Base-by-base conservation (phyloP, 2,888 invertebrate species). In the Philereme vetulata region DNA sequence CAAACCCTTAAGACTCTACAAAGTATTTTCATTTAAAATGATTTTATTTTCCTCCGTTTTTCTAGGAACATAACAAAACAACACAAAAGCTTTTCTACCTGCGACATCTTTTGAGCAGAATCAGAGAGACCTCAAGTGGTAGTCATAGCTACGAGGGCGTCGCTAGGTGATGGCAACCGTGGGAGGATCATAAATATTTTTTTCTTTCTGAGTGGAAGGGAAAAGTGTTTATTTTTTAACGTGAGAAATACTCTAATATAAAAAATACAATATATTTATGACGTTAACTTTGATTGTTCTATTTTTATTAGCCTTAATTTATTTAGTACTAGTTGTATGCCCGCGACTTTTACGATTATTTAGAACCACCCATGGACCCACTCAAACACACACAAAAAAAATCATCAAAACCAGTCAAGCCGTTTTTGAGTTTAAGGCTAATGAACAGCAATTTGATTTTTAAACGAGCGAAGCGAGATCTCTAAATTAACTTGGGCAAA, bases 111-210 rank as follows among this genome's bases (percentile, higher is more conserved):
- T 56, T 45, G 60, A 51, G 59, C 57, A 72, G 77, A 77, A 78
- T 85, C 82, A 85, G 83, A 83, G 84, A 84, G 84, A 81, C 80
- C 76, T 81, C 73, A 73, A 80, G 80, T 72, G 78, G 78, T 77
- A 80, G 61, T 87, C 81, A 86, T 86, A 84, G 86, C 77, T 77
- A 87, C 86, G 72, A 77, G 80, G 71, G 69, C 72, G 88, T 87
- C 87, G 82, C 85, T 84, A 78, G 74, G 85, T 82, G 77, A 84
- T 80, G 80, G 42, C 42, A 46, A 46, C 78, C 68, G 49, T 72
- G 68, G 68, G 73, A 51, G 45, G 47, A 46, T 56, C 56, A 34
- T 51, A 56, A 51, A 51, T 52, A n/a, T 57, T 47, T 51, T 42
- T 47, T 52, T 43, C 47, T 42, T 48, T 10, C 21, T 36, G 32